These are phyloP conservation scores for Chalcosyrphus nemorum DNA, from an alignment of 2,888 invertebrate genomes.

Conservation along the genomic window DNA sequence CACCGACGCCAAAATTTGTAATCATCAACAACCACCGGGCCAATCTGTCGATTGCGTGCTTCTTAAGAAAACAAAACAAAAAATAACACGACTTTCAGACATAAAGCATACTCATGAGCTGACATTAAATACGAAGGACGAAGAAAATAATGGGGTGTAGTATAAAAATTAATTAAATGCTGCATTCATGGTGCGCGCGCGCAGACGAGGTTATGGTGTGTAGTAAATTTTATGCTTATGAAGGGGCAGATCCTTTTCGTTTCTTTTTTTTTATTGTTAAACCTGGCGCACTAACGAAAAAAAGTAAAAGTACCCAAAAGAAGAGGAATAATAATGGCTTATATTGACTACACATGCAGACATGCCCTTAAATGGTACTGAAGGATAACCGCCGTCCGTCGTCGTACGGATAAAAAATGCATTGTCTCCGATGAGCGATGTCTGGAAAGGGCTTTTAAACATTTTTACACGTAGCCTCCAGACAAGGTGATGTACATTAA, in stretches of 20 bases:
- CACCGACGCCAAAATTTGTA: background rate
- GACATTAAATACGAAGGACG: constrained; percentile 7
- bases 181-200: background rate
- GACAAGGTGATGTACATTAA: background rate
- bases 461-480: constrained; percentile 16
- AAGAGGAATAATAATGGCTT: constrained; percentile 41
- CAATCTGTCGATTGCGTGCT: background rate
- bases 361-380: constrained; percentile 57
- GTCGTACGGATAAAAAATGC: constrained; percentile 40
- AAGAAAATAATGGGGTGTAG: constrained; percentile 10
- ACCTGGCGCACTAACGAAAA: background rate
- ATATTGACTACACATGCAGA: constrained; percentile 17
- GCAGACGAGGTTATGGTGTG: constrained; percentile 3
- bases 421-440: background rate
- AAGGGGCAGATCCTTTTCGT: background rate
- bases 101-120: background rate
- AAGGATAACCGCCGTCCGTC: constrained; percentile 57
- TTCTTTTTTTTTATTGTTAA: background rate
- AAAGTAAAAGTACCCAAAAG: constrained; percentile 10
- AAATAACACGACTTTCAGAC: background rate
- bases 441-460: background rate
- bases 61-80: background rate
- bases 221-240: constrained; percentile 2
- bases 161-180: constrained; percentile 47
- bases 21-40: constrained; percentile 3